Evolutionary conservation across 2,113 vertebrate species (phyloP).

Genomic region (Bostrychus sinensis): DNA sequence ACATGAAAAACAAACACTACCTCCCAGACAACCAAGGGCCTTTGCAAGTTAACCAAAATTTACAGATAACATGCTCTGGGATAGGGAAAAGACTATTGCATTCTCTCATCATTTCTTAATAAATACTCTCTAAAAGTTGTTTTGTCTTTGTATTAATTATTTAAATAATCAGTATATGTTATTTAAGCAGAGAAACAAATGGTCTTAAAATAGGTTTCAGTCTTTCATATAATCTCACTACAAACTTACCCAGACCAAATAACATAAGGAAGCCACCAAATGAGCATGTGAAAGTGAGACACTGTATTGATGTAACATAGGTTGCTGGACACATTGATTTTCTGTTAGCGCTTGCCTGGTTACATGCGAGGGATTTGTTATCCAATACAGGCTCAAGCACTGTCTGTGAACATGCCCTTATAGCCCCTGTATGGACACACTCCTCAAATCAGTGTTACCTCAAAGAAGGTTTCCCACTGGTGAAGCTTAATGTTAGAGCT

Average conservation of each 20-base stretch:
- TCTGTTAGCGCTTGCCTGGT: conserved; percentile 57
- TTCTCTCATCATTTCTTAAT: conserved; percentile 68
- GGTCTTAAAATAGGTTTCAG: conserved; percentile 59
- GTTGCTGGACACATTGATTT: conserved; percentile 68
- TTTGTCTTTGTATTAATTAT: no score
- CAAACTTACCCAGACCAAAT: conserved; percentile 13
- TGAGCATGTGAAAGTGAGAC: conserved; percentile 46
- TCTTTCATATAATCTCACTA: conserved; percentile 47
- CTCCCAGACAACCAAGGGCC: conserved; percentile 34
- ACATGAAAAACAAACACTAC: no score
- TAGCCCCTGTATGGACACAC: conserved; percentile 24
- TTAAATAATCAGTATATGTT: no score
- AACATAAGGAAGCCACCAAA: conserved; percentile 6
- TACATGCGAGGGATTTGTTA: conserved; percentile 53
- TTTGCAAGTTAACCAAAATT: conserved; percentile 37
- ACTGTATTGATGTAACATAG: conserved; percentile 58
- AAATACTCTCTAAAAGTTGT: conserved; percentile 25
- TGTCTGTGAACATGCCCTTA: conserved; percentile 32
- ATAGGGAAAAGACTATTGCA: conserved; percentile 54
- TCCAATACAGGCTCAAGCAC: conserved; percentile 54
- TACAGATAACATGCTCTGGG: conserved; percentile 52
- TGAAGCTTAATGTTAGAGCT: conserved; percentile 25
- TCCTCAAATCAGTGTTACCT: conserved; percentile 41
- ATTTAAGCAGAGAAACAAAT: conserved; percentile 49
- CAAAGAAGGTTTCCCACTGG: conserved; percentile 21